A percentile compares a stretch with the other conserved stretches of the same genome.
Evolutionary conservation across 2,888 invertebrate genomes (phyloP).

Genomic region (Xestia c-nigrum): DNA sequence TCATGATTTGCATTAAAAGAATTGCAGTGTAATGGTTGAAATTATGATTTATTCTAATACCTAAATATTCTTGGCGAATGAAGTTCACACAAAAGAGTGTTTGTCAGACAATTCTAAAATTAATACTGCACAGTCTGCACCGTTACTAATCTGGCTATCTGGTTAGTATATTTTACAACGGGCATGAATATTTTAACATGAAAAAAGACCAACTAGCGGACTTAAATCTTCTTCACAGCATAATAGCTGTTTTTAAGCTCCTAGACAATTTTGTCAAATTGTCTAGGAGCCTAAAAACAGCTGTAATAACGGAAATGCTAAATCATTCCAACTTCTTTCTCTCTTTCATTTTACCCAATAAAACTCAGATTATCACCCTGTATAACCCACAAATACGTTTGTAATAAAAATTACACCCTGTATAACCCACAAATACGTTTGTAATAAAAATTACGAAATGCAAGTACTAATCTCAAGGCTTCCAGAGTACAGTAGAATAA

Average conservation of each 20-base stretch:
- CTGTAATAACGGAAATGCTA: not conserved
- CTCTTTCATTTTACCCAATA: not conserved
- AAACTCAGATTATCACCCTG: conserved; percentile 31
- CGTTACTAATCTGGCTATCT: not conserved
- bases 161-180: not conserved
- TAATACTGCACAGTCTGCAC: not conserved
- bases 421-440: conserved; percentile 30
- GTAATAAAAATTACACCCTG: conserved; percentile 59
- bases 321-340: not conserved
- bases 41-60: not conserved
- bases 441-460: conserved; percentile 62
- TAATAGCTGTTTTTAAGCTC: too few relatives aligned
- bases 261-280: not conserved
- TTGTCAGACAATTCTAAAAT: not conserved
- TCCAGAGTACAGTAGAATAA: conserved; percentile 50
- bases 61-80: not conserved
- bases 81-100: not conserved
- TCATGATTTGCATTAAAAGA: not conserved
- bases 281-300: not conserved
- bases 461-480: conserved; percentile 53
- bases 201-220: not conserved
- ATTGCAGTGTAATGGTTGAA: not conserved
- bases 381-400: conserved; percentile 30
- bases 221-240: conserved; percentile 5
- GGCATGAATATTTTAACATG: not conserved